A percentile compares a stretch with the other conserved stretches of the same genome.
phyloP scores from a whole-genome alignment of 2,888 invertebrate genomes.

The Megaustenia siamemsis region DNA sequence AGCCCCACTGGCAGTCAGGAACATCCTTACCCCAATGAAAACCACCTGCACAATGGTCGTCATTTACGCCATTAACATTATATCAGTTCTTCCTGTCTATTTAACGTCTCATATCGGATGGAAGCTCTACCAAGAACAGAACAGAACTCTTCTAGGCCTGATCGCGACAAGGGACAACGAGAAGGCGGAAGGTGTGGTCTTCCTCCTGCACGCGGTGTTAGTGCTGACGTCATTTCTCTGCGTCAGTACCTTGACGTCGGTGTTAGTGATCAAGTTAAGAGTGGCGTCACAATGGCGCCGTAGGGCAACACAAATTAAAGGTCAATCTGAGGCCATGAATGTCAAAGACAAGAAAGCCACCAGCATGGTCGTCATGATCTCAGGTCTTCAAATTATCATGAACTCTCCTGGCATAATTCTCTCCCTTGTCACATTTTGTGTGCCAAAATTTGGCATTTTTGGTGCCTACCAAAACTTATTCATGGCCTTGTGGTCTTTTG shows the following conservation, averaged over 20 bases:
- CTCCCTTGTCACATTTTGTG: neutral
- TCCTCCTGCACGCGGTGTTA: conserved; percentile 6
- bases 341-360: conserved; percentile 12
- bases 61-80: neutral
- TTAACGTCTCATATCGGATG: neutral
- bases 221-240: neutral
- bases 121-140: conserved; percentile 19
- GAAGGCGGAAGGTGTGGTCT: neutral
- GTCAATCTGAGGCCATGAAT: neutral
- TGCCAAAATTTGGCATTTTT: conserved; percentile 16
- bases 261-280: neutral
- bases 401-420: conserved; percentile 8
- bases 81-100: neutral
- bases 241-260: neutral
- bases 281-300: neutral
- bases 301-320: neutral
- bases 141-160: conserved; percentile 19
- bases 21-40: conserved; percentile 16
- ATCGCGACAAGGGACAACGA: neutral
- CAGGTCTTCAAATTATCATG: conserved; percentile 14
- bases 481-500: conserved; percentile 20
- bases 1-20: conserved; percentile 19
- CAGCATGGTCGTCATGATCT: conserved; percentile 9
- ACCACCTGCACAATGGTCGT: neutral
- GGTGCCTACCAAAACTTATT: conserved; percentile 14